Evolutionary conservation across 2,113 vertebrate species (phyloP), one percentile per base, ranked within the genome.

Genomic region (Pollimyrus isidori): DNA sequence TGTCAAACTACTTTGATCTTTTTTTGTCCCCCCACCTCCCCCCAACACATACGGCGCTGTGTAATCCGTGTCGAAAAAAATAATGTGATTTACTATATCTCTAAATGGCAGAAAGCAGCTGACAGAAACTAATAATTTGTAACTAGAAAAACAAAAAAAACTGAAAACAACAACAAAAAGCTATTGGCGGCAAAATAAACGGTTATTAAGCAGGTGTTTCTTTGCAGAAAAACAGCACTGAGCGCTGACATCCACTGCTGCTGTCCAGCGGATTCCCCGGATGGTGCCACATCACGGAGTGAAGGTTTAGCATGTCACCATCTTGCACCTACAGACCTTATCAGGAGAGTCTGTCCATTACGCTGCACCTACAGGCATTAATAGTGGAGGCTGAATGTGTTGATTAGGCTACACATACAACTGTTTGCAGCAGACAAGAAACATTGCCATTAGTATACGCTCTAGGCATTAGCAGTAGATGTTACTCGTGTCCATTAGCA

Each of bases 101-200:
- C 94, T 94, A 94, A 94, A 95, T 95, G 94, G 94, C 95, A 95
- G 93, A 92, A 88, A 93, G 92, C 94, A 94, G 92, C 86, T 91
- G 89, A 91, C 94, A 96, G 94, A 96, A 96, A 93, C 95, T 95
- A 96, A 94, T 96, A 97, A 97, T 94, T 96, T 91, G 95, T 94
- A 93, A 92, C 92, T 94, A 94, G 93, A 87, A 95, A 93, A 80
- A 91, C 92, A 89, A 90, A 91, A 52, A 89, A 90, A 93, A 91
- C 87, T 88, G 91, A 93, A 89, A 91, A 94, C 90, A 91, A 93
- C 90, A 90, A 91, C 92, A 95, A 93, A 95, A 95, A 91, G 94
- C 96, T 97, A 93, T 94, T 96, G 95, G 96, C 95, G 95, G 94
- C 92, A 93, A 95, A 96, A 95, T 95, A 95, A 84, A 93, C 92